These are phyloP conservation scores for Acronicta psi DNA, from an alignment of 2,888 invertebrate species.

Conservation along the genomic window DNA sequence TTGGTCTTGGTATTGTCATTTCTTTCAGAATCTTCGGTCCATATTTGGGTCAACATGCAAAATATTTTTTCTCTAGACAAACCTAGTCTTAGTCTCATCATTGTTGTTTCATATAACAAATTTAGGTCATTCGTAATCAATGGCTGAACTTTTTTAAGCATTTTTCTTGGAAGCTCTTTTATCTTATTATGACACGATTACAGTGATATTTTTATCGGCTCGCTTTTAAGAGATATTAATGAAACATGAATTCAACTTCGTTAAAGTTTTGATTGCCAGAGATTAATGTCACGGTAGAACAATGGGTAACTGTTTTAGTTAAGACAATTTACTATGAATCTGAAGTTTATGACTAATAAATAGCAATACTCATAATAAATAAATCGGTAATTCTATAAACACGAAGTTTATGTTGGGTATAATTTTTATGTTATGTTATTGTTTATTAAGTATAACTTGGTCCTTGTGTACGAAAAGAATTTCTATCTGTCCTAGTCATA, in stretches of 20 bases:
- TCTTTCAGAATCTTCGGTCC: constrained; percentile 5
- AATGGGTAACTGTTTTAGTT: constrained; percentile 18
- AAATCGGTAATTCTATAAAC: constrained; percentile 18
- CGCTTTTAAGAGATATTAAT: constrained; percentile 21
- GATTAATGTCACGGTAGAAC: constrained; percentile 34
- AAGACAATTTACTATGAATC: constrained; percentile 10
- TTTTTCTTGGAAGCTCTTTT: constrained; percentile 12
- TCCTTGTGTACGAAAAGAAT: constrained; percentile 17
- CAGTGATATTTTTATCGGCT: constrained; percentile 5
- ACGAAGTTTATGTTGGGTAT: constrained; percentile 11
- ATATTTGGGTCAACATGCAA: constrained; percentile 23
- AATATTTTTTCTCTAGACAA: constrained; percentile 8
- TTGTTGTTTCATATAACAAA: constrained; percentile 8
- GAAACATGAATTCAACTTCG: constrained; percentile 15
- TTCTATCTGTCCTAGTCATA: background rate
- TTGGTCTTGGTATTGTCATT: constrained; percentile 8
- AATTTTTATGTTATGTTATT: no score
- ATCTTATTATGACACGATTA: constrained; percentile 11
- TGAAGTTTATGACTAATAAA: constrained; percentile 13
- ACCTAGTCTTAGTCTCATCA: constrained; percentile 1
- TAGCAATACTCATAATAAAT: constrained; percentile 13
- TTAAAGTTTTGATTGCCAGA: constrained; percentile 25
- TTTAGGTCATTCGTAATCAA: constrained; percentile 9
- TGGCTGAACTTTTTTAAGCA: constrained; percentile 3
- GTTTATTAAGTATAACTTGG: constrained; percentile 3